Evolutionary conservation across 1,140 invertebrate genomes (phyloP).

Genomic region (Helicorthomorpha holstii): DNA sequence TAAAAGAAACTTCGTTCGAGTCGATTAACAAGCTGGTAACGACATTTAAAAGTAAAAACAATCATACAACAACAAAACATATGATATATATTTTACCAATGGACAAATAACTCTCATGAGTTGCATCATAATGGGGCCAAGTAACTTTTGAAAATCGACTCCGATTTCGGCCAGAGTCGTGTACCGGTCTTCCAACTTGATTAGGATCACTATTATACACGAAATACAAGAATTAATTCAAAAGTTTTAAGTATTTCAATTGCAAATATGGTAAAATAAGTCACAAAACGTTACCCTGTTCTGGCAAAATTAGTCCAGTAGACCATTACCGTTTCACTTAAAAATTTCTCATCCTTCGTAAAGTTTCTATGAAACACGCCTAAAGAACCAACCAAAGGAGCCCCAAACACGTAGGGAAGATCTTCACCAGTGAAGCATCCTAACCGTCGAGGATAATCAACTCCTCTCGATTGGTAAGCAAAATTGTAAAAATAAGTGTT

Average conservation of each 20-base stretch:
- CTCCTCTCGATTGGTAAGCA: constrained; percentile 81
- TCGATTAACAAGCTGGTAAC: too few species aligned
- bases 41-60: too few species aligned
- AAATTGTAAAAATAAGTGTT: constrained; percentile 78
- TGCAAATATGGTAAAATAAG: too few species aligned
- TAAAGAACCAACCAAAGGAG: constrained; percentile 44
- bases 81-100: constrained; percentile 61
- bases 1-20: too few species aligned
- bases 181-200: constrained; percentile 48
- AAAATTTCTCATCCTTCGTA: constrained; percentile 66
- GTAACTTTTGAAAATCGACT: constrained; percentile 67
- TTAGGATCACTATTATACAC: constrained; percentile 66
- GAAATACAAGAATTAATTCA: constrained; percentile 9
- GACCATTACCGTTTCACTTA: constrained; percentile 82
- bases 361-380: constrained; percentile 75
- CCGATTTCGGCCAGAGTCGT: constrained; percentile 33
- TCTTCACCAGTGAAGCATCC: constrained; percentile 86
- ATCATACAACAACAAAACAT: too few species aligned
- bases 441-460: constrained; percentile 68
- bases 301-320: constrained; percentile 95
- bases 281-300: constrained; percentile 59
- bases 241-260: too few species aligned
- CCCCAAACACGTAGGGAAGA: constrained; percentile 77
- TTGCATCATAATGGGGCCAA: constrained; percentile 76
- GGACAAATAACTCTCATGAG: constrained; percentile 82